Evolutionary conservation across 2,888 invertebrate species (phyloP), one percentile per base, ranked within the genome.

Genomic region (Leptura quadrifasciata): DNA sequence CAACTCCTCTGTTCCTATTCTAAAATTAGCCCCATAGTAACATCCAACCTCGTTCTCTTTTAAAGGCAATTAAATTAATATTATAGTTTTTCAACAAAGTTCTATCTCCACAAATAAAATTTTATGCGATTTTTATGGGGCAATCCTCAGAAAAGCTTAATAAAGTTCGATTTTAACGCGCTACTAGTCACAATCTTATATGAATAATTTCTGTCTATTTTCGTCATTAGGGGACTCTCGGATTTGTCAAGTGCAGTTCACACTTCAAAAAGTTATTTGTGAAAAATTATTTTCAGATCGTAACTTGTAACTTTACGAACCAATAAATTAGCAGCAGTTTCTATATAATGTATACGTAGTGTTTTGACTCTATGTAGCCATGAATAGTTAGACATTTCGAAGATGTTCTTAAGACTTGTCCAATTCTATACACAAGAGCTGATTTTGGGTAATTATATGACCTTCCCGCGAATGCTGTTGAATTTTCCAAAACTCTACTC

Each of bases 21-120:
- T 80, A 82, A 80, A 76, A 79, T 78, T 82, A 80, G 72, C n/a
- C 20, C 72, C 55, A 72, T 72, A 78, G 80, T 75, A 80, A 35
- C 57, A 57, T 68, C 31, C 79, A 76, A 77, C 79, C 78, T 78
- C 76, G 76, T 77, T 81, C 72, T 79, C 77, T 68, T 76, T 76
- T 72, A 67, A 76, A 70, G 75, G 63, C 71, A 70, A 69, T 70
- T 65, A 58, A 78, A 74, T 55, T 18, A 64, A 57, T 60, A 21
- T 52, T n/a, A 15, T 61, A 57, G 54, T 55, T 71, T 67, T 60
- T 4, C 20, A 67, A 67, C 73, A 58, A 21, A 15, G 21, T 17
- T n/a, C 35, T 31, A 47, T 60, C 17, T 21, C 17, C 21, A 21
- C 47, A 31, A 52, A 52, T 35, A 31, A 18, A 31, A 15, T 57